Percentiles rank a stretch among this genome's conserved stretches.
Evolutionary conservation across 2,888 invertebrate species (phyloP).

Genomic region (Tachystola acroxantha): DNA sequence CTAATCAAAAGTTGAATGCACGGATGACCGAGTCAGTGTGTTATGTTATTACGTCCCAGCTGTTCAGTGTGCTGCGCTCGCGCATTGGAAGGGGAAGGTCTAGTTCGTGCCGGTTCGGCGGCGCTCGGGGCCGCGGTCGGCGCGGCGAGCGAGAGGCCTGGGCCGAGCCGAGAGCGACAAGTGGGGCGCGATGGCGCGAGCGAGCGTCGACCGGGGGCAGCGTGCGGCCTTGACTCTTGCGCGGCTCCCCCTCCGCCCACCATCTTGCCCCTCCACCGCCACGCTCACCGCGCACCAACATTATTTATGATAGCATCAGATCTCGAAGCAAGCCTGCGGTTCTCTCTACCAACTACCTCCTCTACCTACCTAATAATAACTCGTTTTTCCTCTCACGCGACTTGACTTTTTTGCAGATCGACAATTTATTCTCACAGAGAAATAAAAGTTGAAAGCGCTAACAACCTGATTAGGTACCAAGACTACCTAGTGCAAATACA

Average conservation of each 20-base stretch:
- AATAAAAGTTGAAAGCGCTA: conserved; percentile 28
- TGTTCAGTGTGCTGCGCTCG: conserved; percentile 69
- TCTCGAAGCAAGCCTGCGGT: conserved; percentile 70
- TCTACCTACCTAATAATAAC: conserved; percentile 75
- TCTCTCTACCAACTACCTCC: too few species aligned
- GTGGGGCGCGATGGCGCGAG: conserved; percentile 36
- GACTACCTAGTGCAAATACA: too few species aligned
- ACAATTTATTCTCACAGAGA: too few species aligned
- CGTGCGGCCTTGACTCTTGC: conserved; percentile 86
- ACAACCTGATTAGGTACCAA: too few species aligned
- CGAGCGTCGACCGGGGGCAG: conserved; percentile 84
- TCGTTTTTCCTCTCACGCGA: conserved; percentile 75
- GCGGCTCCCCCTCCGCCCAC: conserved; percentile 25
- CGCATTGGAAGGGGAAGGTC: conserved; percentile 65
- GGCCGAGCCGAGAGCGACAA: conserved; percentile 30
- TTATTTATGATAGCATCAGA: conserved; percentile 77
- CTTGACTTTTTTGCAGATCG: conserved; percentile 53
- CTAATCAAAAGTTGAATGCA: conserved; percentile 78
- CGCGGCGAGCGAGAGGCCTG: conserved; percentile 48
- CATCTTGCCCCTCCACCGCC: conserved; percentile 33
- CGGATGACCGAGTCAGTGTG: conserved; percentile 79
- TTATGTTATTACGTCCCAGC: conserved; percentile 77
- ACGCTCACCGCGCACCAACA: conserved; percentile 64
- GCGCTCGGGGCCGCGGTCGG: conserved; percentile 33
- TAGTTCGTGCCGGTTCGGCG: conserved; percentile 66